Base-by-base conservation (phyloP, 2,888 invertebrate species). In the Colletes collaris region DNA sequence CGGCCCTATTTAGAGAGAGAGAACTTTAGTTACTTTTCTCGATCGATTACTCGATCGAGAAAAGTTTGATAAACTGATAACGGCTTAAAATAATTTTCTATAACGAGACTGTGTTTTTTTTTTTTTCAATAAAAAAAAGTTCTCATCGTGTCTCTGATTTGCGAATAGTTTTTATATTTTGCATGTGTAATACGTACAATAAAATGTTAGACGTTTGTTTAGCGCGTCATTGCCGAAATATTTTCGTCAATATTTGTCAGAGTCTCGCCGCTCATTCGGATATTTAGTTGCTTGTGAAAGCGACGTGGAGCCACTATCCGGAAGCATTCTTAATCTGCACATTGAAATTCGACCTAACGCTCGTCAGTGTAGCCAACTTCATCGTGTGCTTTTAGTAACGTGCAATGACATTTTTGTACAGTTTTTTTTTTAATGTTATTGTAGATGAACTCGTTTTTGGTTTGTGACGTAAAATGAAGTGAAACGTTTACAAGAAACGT, bases 271-370 rank as follows among this genome's bases (percentile, higher is more conserved):
- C 35, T 69, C 58, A 68, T 63, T 60, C n/a, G n/a, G 59, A 72
- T 65, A 68, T 66, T 69, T 56, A 62, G 69, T 59, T 50, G 71
- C 53, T 81, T 52, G 81, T 76, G 80, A 76, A 81, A 81, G 76
- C 80, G 68, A 60, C 68, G 55, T 65, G 59, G 64, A 78, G 65
- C 72, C 72, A 52, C 68, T 74, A 68, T 80, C 75, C 80, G 80
- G 81, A 80, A 80, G 72, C 67, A 68, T 76, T 76, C 69, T 80
- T 80, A 76, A 81, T 80, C 68, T 67, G 56, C 64, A 60, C 74
- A 76, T 80, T 73, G 76, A 81, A 80, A 80, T 80, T 79, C 72
- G 80, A 79, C 70, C 69, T 68, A 81, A 71, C 75, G 52, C 60
- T 63, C 35, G 64, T 44, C 80, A 76, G 81, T 71, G 75, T 68